Evolutionary conservation across 2,888 invertebrate species (phyloP).

Genomic region (Drosophila leonis): DNA sequence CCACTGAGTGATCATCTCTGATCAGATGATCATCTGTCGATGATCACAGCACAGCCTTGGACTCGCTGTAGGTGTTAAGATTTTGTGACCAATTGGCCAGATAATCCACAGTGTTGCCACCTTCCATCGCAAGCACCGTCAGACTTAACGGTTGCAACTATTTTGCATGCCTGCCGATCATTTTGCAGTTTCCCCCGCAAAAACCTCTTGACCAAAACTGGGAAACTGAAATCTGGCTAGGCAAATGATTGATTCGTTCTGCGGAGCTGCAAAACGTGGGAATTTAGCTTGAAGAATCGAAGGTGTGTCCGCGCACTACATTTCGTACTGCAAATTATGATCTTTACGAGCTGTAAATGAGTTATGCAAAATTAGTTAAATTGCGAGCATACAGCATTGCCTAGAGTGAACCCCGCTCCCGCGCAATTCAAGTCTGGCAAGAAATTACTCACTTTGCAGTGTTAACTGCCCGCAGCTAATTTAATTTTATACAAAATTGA

Average conservation of each 20-base stretch:
- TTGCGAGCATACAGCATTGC: conserved; percentile 34
- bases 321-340: conserved; percentile 62
- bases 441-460: conserved; percentile 27
- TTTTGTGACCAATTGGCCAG: conserved; percentile 77
- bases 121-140: conserved; percentile 8
- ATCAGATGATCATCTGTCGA: conserved; percentile 53
- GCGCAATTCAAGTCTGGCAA: neutral
- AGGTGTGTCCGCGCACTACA: conserved; percentile 77
- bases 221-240: conserved; percentile 47
- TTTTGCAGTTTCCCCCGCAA: neutral
- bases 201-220: conserved; percentile 24
- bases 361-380: conserved; percentile 62
- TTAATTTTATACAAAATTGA: neutral
- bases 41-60: conserved; percentile 46
- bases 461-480: conserved; percentile 28
- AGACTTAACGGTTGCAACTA: conserved; percentile 62
- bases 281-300: conserved; percentile 71
- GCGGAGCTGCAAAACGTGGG: conserved; percentile 76
- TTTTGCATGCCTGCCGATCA: conserved; percentile 51
- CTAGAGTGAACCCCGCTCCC: conserved; percentile 25
- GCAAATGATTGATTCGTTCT: conserved; percentile 74
- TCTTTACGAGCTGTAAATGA: conserved; percentile 70
- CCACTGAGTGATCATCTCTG: conserved; percentile 81
- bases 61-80: conserved; percentile 82
- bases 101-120: conserved; percentile 42